Evolutionary conservation across 1,140 invertebrate species (phyloP).

Genomic region (Drosophila orosa): DNA sequence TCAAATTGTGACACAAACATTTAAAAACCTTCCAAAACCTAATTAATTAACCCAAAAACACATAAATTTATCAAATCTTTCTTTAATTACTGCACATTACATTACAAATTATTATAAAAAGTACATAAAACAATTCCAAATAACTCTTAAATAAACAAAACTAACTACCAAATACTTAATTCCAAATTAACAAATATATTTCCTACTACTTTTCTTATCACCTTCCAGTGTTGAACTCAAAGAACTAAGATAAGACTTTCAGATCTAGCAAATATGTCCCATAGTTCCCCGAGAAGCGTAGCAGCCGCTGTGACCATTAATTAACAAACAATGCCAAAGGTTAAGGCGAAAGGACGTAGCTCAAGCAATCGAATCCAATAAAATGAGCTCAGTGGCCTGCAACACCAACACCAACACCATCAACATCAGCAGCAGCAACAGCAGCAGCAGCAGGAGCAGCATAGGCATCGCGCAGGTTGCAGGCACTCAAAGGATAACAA

Average conservation of each 20-base stretch:
- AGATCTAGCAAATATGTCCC: constrained; percentile 41
- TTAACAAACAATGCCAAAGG: constrained; percentile 62
- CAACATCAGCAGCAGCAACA: constrained; percentile 27
- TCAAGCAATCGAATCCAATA: constrained; percentile 52
- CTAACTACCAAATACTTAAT: not conserved
- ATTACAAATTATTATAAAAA: not conserved
- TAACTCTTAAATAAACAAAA: not conserved
- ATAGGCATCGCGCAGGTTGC: constrained; percentile 46
- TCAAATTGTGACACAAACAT: not conserved
- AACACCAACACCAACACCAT: constrained; percentile 30
- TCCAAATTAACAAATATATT: not conserved
- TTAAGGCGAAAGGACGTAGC: constrained; percentile 44
- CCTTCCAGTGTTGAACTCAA: constrained; percentile 48
- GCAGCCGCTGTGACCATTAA: constrained; percentile 31
- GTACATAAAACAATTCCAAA: not conserved
- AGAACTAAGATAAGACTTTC: constrained; percentile 39
- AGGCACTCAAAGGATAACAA: constrained; percentile 46
- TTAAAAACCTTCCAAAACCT: not conserved
- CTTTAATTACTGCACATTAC: too few species aligned
- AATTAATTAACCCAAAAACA: not conserved
- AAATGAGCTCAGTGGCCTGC: constrained; percentile 64
- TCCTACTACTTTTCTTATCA: not conserved
- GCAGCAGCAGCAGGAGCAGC: constrained; percentile 13
- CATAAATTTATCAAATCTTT: too few species aligned
- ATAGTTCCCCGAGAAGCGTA: constrained; percentile 44